Evolutionary conservation across 2,113 vertebrate species (phyloP).

Genomic region (Oreochromis niloticus): DNA sequence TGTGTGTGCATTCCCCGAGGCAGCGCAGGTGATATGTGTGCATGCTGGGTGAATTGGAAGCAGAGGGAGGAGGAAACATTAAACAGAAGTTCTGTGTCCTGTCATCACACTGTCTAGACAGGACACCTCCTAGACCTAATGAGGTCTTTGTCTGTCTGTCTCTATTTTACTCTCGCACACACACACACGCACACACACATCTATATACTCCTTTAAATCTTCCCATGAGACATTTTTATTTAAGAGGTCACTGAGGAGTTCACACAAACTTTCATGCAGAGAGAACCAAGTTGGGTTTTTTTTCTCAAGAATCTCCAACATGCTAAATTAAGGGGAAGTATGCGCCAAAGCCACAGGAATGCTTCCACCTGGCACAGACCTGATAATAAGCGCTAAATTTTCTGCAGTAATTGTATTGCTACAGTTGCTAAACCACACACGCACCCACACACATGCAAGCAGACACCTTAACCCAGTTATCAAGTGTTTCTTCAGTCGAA

Average conservation of each 20-base stretch:
- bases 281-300: background rate
- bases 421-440: background rate
- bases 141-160: conserved; percentile 54
- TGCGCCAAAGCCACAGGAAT: conserved; percentile 37
- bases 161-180: background rate
- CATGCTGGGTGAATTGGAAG: conserved; percentile 25
- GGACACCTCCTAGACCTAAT: conserved; percentile 66
- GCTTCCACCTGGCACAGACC: conserved; percentile 32
- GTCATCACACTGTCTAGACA: conserved; percentile 72
- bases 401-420: conserved; percentile 20
- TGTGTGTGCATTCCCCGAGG: background rate
- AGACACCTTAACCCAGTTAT: conserved; percentile 10
- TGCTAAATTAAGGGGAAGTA: background rate
- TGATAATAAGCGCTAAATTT: conserved; percentile 22
- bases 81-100: conserved; percentile 66
- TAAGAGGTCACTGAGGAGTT: conserved; percentile 5
- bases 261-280: background rate
- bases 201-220: background rate
- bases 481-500: background rate
- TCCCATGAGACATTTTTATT: conserved; percentile 1
- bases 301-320: background rate
- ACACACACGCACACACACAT: background rate
- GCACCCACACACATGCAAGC: background rate
- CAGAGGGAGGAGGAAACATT: conserved; percentile 58
- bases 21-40: conserved; percentile 45